Evolutionary conservation across 2,888 invertebrate genomes (phyloP).

Genomic region (Mellilla xanthometata): DNA sequence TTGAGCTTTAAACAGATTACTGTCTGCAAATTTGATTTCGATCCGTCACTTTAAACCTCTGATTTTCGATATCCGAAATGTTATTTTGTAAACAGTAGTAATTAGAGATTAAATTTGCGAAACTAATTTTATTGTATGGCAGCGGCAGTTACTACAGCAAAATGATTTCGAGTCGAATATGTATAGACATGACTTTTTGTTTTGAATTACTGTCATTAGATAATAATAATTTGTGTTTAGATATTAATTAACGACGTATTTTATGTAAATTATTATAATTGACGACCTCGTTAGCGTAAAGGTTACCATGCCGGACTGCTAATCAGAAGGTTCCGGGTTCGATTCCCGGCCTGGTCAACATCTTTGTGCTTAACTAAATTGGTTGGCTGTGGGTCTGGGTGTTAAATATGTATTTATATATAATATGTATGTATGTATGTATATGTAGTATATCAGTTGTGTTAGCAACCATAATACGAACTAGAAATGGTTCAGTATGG

Average conservation of each 20-base stretch:
- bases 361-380: no score
- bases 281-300: no score
- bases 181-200: neutral
- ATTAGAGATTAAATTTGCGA: slow-evolving; percentile 27
- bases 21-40: slow-evolving; percentile 39
- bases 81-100: slow-evolving; percentile 24
- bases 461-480: no score
- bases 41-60: slow-evolving; percentile 22
- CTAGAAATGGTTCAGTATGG: no score
- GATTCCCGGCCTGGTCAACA: no score
- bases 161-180: slow-evolving; percentile 1
- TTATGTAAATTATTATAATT: no score
- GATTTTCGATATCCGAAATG: slow-evolving; percentile 23
- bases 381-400: no score
- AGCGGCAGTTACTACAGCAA: slow-evolving; percentile 5
- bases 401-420: no score
- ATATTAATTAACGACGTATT: neutral
- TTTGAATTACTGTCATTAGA: neutral
- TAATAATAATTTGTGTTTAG: slow-evolving; percentile 1
- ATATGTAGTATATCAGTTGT: no score
- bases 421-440: no score
- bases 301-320: no score
- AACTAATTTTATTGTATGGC: slow-evolving; percentile 17
- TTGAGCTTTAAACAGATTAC: slow-evolving; percentile 45
- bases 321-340: no score